Base-by-base conservation (phyloP, 2,797 vertebrate species). In the Clarias fuscus region DNA sequence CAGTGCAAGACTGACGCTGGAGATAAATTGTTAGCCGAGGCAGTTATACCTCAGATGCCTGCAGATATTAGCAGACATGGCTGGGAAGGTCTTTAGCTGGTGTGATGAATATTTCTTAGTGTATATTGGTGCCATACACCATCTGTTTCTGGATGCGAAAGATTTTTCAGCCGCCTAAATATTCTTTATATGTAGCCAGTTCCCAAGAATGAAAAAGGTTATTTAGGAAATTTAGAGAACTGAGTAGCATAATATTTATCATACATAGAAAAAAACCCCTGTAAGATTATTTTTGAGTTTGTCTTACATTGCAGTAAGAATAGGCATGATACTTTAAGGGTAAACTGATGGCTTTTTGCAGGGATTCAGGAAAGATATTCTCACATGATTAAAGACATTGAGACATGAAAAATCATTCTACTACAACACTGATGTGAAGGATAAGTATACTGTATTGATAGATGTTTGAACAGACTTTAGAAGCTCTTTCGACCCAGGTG, bases 11-110 rank as follows among this genome's bases (percentile, higher is more conserved):
- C 92, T 95, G 90, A 93, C 92, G 93, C 88, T 82, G 92, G 94
- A 96, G 95, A 96, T 95, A 95, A 96, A 96, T 96, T 93, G 88
- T 93, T 94, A 91, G 90, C 79, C 82, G 70, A 82, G 87, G 92
- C 91, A 91, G 93, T 94, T 93, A 91, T 94, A 93, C 93, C 85
- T 88, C 92, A 95, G 95, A 95, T 93, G 92, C 92, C 93, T 92
- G 91, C 84, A 93, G 95, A 94, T 95, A 95, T 95, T 93, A 95
- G 95, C 90, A 91, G 91, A 92, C 89, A 88, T 91, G 86, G 89
- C 92, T 93, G 94, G 93, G 93, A 93, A 91, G 89, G 61, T 87
- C 91, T 95, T 95, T 94, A 94, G 92, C 94, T 93, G 92, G 94
- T 94, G 93, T 91, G 92, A 94, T 94, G 94, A 93, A 94, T 94